Evolutionary conservation across 2,888 invertebrate genomes (phyloP).

Genomic region (Leucophora obtusa): DNA sequence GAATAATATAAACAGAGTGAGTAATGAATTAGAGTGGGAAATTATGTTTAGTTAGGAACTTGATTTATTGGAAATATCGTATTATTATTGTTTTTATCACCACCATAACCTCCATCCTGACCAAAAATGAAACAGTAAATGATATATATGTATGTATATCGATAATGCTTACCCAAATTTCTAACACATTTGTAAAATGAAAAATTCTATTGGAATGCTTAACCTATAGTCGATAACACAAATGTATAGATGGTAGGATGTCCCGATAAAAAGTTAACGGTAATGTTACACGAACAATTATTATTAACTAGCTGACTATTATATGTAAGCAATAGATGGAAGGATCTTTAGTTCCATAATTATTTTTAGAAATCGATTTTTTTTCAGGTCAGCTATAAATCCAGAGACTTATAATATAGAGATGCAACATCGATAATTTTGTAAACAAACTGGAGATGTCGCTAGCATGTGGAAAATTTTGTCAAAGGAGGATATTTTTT

Average conservation of each 20-base stretch:
- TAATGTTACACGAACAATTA: too few relatives aligned
- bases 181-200: neutral
- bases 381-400: too few relatives aligned
- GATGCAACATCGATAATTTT: too few relatives aligned
- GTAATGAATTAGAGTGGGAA: neutral
- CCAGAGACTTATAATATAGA: too few relatives aligned
- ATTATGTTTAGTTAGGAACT: conserved; percentile 32
- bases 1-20: neutral
- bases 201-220: neutral
- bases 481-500: too few relatives aligned
- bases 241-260: conserved; percentile 13
- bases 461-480: too few relatives aligned
- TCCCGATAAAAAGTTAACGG: too few relatives aligned
- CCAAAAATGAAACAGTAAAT: neutral
- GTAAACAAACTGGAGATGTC: too few relatives aligned
- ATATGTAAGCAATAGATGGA: too few relatives aligned
- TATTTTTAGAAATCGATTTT: too few relatives aligned
- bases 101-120: conserved; percentile 6
- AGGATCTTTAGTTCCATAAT: too few relatives aligned
- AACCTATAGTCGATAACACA: neutral
- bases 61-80: conserved; percentile 43
- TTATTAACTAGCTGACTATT: too few relatives aligned
- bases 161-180: neutral
- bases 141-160: conserved; percentile 28
- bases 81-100: conserved; percentile 46